These are phyloP conservation scores for Periphyllus acericola DNA, from an alignment of 2,888 invertebrate species.

Conservation along the genomic window DNA sequence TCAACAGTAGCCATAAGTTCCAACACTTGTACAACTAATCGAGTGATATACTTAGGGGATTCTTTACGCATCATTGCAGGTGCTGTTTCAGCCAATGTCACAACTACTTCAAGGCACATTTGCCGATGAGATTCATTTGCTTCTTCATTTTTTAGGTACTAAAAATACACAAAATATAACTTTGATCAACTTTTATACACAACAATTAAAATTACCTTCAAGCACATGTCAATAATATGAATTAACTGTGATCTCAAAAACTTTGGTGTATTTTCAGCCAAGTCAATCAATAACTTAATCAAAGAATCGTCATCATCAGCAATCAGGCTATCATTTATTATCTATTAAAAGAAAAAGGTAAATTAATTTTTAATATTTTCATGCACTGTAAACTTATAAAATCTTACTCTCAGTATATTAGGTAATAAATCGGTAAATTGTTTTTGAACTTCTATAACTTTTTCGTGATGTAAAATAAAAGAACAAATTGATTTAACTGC, in stretches of 20 bases:
- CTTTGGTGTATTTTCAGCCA: slow-evolving; percentile 93
- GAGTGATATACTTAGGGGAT: slow-evolving; percentile 83
- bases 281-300: slow-evolving; percentile 91
- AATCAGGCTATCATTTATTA: slow-evolving; percentile 83
- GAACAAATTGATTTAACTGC: slow-evolving; percentile 86
- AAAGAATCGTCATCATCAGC: slow-evolving; percentile 89
- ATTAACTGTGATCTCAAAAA: slow-evolving; percentile 90
- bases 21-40: slow-evolving; percentile 84
- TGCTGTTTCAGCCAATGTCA: slow-evolving; percentile 90
- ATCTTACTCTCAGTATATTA: slow-evolving; percentile 75
- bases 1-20: slow-evolving; percentile 96
- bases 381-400: background rate
- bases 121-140: slow-evolving; percentile 87
- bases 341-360: slow-evolving; percentile 68
- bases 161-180: slow-evolving; percentile 52
- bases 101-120: slow-evolving; percentile 87
- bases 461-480: slow-evolving; percentile 92
- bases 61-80: slow-evolving; percentile 96
- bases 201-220: slow-evolving; percentile 74
- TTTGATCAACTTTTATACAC: background rate
- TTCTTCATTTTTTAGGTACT: slow-evolving; percentile 78
- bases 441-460: slow-evolving; percentile 88
- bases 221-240: slow-evolving; percentile 85
- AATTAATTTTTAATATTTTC: background rate
- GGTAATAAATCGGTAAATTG: slow-evolving; percentile 88